Conservation (phyloP, 1,140 invertebrate species). For the Cyphomyrmex costatus region DNA sequence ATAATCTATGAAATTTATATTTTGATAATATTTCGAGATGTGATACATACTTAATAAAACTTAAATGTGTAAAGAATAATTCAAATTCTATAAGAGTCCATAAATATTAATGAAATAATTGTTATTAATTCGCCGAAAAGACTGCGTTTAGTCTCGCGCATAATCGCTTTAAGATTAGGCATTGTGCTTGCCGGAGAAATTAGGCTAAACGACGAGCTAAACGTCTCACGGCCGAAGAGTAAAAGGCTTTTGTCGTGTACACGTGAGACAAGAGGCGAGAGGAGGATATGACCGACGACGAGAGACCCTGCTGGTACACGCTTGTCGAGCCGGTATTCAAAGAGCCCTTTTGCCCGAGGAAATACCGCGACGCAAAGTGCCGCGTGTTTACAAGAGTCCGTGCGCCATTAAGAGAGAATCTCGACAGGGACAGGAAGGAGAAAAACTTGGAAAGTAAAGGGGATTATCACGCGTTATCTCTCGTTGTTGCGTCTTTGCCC, state of each 20-base stretch:
- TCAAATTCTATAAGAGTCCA: not conserved
- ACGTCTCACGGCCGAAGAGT: conserved; percentile 45
- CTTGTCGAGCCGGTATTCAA: conserved; percentile 64
- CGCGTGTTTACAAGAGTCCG: conserved; percentile 65
- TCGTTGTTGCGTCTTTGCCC: conserved; percentile 8
- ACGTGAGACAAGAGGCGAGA: conserved; percentile 45
- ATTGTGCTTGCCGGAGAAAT: conserved; percentile 55
- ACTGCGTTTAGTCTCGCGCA: conserved; percentile 1
- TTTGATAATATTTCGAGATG: too few species aligned
- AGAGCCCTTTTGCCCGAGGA: conserved; percentile 66
- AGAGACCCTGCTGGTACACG: conserved; percentile 42
- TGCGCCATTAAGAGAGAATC: conserved; percentile 44
- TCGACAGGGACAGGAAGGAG: not conserved
- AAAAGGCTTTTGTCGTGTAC: conserved; percentile 65
- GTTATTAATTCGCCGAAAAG: not conserved
- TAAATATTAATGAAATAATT: not conserved
- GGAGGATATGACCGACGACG: conserved; percentile 16
- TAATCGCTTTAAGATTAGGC: conserved; percentile 37
- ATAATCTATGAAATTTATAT: too few species aligned
- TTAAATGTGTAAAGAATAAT: too few species aligned
- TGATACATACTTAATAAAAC: too few species aligned
- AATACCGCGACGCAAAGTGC: conserved; percentile 64
- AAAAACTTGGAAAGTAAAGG: conserved; percentile 24
- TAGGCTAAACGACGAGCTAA: conserved; percentile 63
- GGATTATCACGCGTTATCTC: conserved; percentile 46